Base-by-base conservation (phyloP, 2,113 vertebrate genomes). In the Microcebus tavaratra region DNA sequence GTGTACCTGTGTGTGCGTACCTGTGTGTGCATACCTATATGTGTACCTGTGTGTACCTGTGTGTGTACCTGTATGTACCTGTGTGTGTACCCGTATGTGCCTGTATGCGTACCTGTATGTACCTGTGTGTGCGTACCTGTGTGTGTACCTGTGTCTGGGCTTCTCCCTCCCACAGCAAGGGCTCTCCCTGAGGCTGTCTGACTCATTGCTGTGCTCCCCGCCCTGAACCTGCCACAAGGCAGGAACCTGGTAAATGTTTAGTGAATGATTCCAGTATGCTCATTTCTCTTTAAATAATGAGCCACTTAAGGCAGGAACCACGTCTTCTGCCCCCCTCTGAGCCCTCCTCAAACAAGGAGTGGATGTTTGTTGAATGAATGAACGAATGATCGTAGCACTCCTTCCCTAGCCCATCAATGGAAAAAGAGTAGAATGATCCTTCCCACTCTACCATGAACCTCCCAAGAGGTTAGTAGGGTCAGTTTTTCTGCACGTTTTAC, bases 291-390 rank as follows among this genome's bases (percentile, higher is more conserved):
- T 91, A 79, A 89, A 79, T 57, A 75, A 8, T 13, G 59, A 88
- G 21, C 25, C 59, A 59, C 48, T 59, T 68, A 42, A 85, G 48
- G 75, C 10, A 84, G 50, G 67, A 67, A 36, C 23, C 20, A 1
- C 1, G 4, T 63, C 5, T 14, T 55, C 36, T 50, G 42, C 5
- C 59, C 78, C 78, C 2, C 45, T 45, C 12, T 27, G 61, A 63
- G 48, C 53, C 48, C 34, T 42, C 45, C 7, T 65, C 63, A 55
- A 80, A 42, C 45, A 68, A 88, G 75, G 53, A 73, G 50, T 65
- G 27, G 48, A 80, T 94, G 85, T 13, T 87, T 83, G 21, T 57
- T 92, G 70, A 94, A 20, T 81, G 55, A 95, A 85, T 48, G n/a
- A 91, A 45, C 8, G 45, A 45, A 70, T 65, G 36, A 57, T 3